Conservation (phyloP, 2,797 vertebrate genomes). For the Myotis findleyi region DNA sequence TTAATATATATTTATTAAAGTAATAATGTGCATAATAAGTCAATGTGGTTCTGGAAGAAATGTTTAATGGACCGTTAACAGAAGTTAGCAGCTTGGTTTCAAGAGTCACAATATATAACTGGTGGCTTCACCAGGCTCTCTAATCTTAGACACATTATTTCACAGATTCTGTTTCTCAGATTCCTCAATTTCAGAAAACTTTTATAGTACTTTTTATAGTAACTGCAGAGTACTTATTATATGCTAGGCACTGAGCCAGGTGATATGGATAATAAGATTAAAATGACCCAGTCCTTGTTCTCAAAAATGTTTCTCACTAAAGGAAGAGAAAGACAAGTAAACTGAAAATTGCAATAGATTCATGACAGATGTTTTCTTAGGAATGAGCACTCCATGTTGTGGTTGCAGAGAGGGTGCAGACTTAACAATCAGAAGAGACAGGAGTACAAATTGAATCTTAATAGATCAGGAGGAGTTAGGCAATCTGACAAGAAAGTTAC, state of each 20-base stretch:
- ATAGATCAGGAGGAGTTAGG: not conserved
- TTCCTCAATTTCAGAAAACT: not conserved
- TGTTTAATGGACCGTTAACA: not conserved
- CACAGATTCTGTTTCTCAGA: not conserved
- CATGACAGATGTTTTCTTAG: not conserved
- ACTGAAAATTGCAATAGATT: not conserved
- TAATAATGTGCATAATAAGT: not conserved
- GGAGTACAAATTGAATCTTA: not conserved
- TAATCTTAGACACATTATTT: not conserved
- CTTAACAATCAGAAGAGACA: not conserved
- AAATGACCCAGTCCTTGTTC: not conserved
- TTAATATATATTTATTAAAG: not conserved
- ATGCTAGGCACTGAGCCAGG: not conserved
- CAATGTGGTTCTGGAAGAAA: not conserved
- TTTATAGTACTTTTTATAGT: not conserved
- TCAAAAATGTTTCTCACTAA: not conserved
- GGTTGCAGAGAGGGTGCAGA: not conserved
- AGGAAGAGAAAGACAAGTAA: not conserved
- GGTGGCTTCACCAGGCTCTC: not conserved
- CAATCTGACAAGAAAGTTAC: not conserved
- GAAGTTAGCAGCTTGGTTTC: not conserved
- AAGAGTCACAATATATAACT: not conserved
- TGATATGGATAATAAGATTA: not conserved
- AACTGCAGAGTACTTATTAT: not conserved
- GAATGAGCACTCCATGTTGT: not conserved